Conservation (phyloP, 2,797 vertebrate genomes). For the Myotis daubentonii region DNA sequence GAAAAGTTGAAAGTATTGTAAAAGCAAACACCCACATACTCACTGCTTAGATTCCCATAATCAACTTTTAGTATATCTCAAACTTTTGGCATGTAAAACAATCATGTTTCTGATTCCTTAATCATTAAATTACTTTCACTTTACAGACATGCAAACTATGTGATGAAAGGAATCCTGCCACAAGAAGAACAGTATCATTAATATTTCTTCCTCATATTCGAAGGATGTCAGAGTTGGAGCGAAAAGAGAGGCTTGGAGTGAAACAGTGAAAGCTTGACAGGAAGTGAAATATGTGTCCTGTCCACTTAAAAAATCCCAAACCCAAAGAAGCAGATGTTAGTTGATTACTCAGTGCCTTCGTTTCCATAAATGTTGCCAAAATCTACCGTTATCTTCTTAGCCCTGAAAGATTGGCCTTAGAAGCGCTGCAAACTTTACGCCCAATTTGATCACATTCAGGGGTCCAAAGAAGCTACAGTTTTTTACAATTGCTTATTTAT, state of each 20-base stretch:
- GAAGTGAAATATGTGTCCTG: neutral
- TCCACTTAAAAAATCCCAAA: neutral
- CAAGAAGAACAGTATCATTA: constrained; percentile 1
- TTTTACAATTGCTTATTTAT: neutral
- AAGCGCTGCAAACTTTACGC: neutral
- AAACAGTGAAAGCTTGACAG: neutral
- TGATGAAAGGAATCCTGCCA: neutral
- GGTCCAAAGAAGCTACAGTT: neutral
- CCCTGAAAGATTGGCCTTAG: neutral
- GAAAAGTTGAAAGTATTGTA: neutral
- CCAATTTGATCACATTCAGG: neutral
- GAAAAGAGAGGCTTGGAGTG: neutral
- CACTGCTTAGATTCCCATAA: neutral
- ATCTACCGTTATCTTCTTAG: neutral
- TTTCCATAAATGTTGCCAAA: neutral
- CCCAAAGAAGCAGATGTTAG: neutral
- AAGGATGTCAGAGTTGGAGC: neutral
- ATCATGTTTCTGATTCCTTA: neutral
- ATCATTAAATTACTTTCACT: constrained; percentile 6
- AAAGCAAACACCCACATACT: neutral
- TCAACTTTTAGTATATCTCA: neutral
- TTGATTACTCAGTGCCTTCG: neutral
- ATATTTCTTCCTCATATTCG: neutral
- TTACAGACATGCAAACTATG: neutral
- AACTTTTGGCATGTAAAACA: neutral